Percentiles rank a stretch among this genome's conserved stretches.
These are phyloP conservation scores for Misgurnus mizolepis DNA, from an alignment of 2,113 vertebrate species.

Conservation along the genomic window DNA sequence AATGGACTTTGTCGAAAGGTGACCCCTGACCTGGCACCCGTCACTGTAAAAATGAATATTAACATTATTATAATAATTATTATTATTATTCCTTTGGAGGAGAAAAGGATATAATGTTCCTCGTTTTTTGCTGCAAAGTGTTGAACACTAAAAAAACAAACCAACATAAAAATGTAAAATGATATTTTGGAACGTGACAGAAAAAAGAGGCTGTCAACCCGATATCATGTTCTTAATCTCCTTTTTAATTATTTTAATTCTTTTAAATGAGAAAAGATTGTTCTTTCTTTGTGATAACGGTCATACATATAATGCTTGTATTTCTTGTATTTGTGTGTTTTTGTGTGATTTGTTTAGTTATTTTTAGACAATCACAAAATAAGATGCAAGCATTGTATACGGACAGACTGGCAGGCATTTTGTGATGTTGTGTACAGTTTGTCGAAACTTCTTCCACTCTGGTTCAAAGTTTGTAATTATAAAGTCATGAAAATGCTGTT, in stretches of 20 bases:
- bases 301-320: slow-evolving; percentile 80
- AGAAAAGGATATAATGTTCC: slow-evolving; percentile 65
- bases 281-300: slow-evolving; percentile 74
- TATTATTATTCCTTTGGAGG: slow-evolving; percentile 72
- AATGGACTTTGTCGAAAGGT: slow-evolving; percentile 63
- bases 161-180: slow-evolving; percentile 78
- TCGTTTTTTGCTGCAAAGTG: slow-evolving; percentile 82
- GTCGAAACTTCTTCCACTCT: slow-evolving; percentile 79
- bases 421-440: slow-evolving; percentile 82
- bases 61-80: slow-evolving; percentile 72
- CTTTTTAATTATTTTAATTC: slow-evolving; percentile 40
- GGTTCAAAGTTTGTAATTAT: slow-evolving; percentile 84
- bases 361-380: slow-evolving; percentile 85
- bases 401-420: slow-evolving; percentile 79
- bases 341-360: slow-evolving; percentile 80
- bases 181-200: slow-evolving; percentile 73
- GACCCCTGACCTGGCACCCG: slow-evolving; percentile 67
- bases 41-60: slow-evolving; percentile 74
- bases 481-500: slow-evolving; percentile 82
- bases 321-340: slow-evolving; percentile 79
- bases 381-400: slow-evolving; percentile 83
- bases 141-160: slow-evolving; percentile 86
- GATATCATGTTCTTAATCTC: slow-evolving; percentile 70
- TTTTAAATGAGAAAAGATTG: slow-evolving; percentile 69
- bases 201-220: slow-evolving; percentile 64